Conservation (phyloP, 2,888 invertebrate species). For the Plagodis pulveraria region DNA sequence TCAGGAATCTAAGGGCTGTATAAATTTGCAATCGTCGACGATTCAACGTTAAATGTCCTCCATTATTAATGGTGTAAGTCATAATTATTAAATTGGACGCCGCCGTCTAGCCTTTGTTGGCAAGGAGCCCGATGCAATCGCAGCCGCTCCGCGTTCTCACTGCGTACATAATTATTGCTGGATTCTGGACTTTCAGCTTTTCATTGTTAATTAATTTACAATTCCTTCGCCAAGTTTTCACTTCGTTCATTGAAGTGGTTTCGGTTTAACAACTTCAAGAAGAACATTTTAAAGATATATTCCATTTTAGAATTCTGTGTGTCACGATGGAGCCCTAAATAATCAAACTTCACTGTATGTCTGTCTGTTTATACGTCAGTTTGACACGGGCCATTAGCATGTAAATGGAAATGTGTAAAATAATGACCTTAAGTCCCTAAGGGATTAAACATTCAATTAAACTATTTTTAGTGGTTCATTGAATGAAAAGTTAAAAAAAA, state of each 20-base stretch:
- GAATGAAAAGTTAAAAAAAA: too few species aligned
- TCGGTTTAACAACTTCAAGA: constrained; percentile 11
- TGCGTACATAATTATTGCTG: constrained; percentile 56
- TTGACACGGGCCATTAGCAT: too few species aligned
- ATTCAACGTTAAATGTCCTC: constrained; percentile 36
- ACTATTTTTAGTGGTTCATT: too few species aligned
- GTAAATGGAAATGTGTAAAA: too few species aligned
- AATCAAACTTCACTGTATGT: too few species aligned
- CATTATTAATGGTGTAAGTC: constrained; percentile 62
- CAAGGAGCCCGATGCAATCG: constrained; percentile 64
- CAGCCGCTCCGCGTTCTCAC: constrained; percentile 62
- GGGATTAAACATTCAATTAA: too few species aligned
- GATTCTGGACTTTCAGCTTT: constrained; percentile 55
- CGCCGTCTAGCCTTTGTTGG: constrained; percentile 59
- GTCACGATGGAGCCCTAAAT: too few species aligned
- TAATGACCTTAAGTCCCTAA: too few species aligned
- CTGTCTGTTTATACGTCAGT: too few species aligned
- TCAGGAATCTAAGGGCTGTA: neutral
- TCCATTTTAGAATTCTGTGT: neutral
- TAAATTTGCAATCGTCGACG: constrained; percentile 14
- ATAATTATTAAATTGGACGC: constrained; percentile 67
- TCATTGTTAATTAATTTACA: constrained; percentile 79
- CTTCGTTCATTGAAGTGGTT: constrained; percentile 43
- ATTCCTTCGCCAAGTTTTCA: constrained; percentile 68
- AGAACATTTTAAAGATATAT: neutral